A percentile compares a stretch with the other conserved stretches of the same genome.
Evolutionary conservation across 2,113 vertebrate genomes (phyloP).

Genomic region (Hyperopisus bebe): DNA sequence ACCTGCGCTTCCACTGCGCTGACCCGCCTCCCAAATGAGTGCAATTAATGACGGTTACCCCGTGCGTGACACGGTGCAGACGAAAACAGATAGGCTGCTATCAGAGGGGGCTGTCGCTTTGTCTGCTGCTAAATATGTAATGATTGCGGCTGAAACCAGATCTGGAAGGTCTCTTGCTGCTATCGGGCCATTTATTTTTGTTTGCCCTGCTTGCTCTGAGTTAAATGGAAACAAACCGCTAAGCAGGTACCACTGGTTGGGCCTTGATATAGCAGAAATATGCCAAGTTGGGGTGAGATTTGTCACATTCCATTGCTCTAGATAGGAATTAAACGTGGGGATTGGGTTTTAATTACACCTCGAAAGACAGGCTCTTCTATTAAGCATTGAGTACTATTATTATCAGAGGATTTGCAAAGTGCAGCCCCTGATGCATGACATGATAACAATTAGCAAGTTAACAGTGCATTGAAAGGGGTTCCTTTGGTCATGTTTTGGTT

Average conservation of each 20-base stretch:
- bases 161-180: conserved; percentile 36
- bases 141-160: conserved; percentile 58
- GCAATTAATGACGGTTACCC: conserved; percentile 48
- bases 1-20: conserved; percentile 39
- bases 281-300: background rate
- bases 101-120: conserved; percentile 38
- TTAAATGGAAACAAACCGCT: conserved; percentile 54
- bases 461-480: background rate
- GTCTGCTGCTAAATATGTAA: conserved; percentile 38
- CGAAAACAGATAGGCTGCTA: conserved; percentile 44
- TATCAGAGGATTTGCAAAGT: background rate
- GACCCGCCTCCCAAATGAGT: conserved; percentile 30
- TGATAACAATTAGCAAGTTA: background rate
- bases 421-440: background rate
- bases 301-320: background rate
- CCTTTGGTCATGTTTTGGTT: background rate
- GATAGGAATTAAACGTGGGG: background rate
- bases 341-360: background rate
- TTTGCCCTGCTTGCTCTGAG: conserved; percentile 55
- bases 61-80: conserved; percentile 35
- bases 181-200: conserved; percentile 63
- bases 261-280: conserved; percentile 34
- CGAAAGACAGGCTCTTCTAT: background rate
- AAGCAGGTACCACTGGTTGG: conserved; percentile 59
- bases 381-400: background rate